These are phyloP conservation scores for Empis stercorea DNA, from an alignment of 2,888 invertebrate genomes.

Conservation along the genomic window DNA sequence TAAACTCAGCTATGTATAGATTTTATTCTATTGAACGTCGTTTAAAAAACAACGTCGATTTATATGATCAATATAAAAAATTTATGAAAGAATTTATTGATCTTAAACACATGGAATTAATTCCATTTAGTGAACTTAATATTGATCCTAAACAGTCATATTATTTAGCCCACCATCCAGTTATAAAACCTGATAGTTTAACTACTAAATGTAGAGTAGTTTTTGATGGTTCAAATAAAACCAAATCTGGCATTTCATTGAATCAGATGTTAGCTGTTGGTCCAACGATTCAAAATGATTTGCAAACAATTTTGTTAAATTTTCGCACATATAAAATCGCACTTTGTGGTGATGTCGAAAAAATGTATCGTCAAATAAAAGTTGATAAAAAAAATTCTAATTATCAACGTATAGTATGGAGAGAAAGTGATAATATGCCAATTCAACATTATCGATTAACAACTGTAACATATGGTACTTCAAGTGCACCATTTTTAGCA, in stretches of 20 bases:
- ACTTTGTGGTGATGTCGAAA: slow-evolving; percentile 13
- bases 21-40: neutral
- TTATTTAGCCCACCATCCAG: neutral
- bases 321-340: slow-evolving; percentile 1
- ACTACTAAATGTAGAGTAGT: slow-evolving; percentile 3
- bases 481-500: slow-evolving; percentile 15
- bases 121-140: neutral
- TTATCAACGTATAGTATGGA: slow-evolving; percentile 15
- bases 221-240: slow-evolving; percentile 2
- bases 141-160: neutral
- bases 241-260: neutral
- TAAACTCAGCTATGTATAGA: neutral
- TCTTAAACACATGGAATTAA: neutral
- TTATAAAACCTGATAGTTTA: neutral
- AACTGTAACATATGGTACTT: slow-evolving; percentile 14
- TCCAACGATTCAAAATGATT: slow-evolving; percentile 3
- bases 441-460: slow-evolving; percentile 7
- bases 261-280: slow-evolving; percentile 3
- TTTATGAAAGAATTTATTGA: neutral
- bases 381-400: neutral
- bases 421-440: slow-evolving; percentile 1
- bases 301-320: neutral
- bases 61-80: neutral
- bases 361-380: slow-evolving; percentile 5
- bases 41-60: neutral